Conservation (phyloP, 1,140 invertebrate species). For the Drosophila guanche region DNA sequence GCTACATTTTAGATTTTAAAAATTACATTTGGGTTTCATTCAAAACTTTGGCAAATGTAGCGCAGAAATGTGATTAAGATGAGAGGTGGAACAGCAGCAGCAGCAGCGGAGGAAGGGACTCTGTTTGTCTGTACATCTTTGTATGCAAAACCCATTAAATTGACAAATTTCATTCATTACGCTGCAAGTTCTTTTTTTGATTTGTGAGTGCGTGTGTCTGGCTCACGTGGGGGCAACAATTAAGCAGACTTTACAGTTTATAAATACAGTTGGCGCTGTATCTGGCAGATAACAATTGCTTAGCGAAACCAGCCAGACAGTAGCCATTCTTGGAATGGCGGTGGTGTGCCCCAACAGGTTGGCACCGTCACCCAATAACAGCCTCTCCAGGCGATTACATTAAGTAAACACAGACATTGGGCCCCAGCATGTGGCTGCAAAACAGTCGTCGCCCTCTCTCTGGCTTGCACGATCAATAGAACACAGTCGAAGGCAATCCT, state of each 20-base stretch:
- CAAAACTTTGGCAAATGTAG: conserved; percentile 53
- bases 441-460: conserved; percentile 53
- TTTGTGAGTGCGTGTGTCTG: conserved; percentile 40
- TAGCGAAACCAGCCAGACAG: not conserved
- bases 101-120: not conserved
- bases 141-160: conserved; percentile 59
- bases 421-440: conserved; percentile 19
- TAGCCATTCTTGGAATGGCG: conserved; percentile 50
- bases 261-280: conserved; percentile 28
- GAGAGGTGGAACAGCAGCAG: not conserved
- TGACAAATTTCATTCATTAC: conserved; percentile 79
- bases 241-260: conserved; percentile 49
- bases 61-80: conserved; percentile 25
- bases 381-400: conserved; percentile 64
- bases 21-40: conserved; percentile 56
- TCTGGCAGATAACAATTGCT: conserved; percentile 44
- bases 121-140: conserved; percentile 5
- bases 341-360: conserved; percentile 64
- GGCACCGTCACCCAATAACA: conserved; percentile 36
- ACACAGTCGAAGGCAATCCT: not conserved
- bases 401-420: conserved; percentile 67
- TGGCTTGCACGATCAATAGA: conserved; percentile 8
- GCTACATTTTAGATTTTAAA: conserved; percentile 48
- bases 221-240: conserved; percentile 49
- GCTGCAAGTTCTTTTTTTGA: conserved; percentile 47